Conservation (phyloP, 64 coral and sea anemone genomes). For the Catalaphyllia jardinei region DNA sequence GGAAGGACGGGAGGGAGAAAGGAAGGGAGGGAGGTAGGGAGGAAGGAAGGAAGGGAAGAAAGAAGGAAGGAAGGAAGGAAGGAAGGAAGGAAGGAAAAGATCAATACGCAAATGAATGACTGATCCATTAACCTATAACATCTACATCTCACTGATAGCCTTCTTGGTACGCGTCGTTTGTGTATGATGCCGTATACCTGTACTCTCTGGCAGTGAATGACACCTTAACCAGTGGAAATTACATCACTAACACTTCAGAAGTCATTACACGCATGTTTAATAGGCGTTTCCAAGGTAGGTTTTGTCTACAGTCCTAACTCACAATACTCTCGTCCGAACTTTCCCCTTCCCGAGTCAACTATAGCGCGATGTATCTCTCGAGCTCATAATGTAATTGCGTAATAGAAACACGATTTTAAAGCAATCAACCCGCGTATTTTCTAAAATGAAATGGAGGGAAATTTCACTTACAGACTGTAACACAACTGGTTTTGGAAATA, state of each 20-base stretch:
- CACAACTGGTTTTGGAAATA: too few species aligned
- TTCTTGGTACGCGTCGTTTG: slow-evolving; percentile 72
- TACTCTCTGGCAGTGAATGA: slow-evolving; percentile 55
- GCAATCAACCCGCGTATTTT: too few species aligned
- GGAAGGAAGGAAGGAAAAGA: neutral
- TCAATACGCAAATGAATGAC: neutral
- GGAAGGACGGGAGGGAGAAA: too few species aligned
- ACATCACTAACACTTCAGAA: slow-evolving; percentile 38
- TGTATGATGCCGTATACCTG: slow-evolving; percentile 66
- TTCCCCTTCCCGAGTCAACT: too few species aligned
- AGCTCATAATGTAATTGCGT: too few species aligned
- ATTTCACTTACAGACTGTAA: too few species aligned
- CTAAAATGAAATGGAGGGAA: too few species aligned
- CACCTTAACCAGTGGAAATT: slow-evolving; percentile 14
- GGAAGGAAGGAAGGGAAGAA: neutral
- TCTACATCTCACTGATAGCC: neutral
- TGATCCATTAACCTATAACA: neutral
- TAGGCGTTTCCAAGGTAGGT: slow-evolving; percentile 66
- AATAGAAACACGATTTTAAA: too few species aligned
- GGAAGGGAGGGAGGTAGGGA: too few species aligned
- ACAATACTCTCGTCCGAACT: neutral
- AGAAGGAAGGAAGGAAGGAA: neutral
- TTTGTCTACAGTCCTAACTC: neutral
- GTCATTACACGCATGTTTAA: slow-evolving; percentile 64
- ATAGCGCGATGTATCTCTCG: too few species aligned